Percentiles rank a stretch among this genome's conserved stretches.
Evolutionary conservation across 1,140 invertebrate genomes (phyloP).

Genomic region (Diploscapter pachys): DNA sequence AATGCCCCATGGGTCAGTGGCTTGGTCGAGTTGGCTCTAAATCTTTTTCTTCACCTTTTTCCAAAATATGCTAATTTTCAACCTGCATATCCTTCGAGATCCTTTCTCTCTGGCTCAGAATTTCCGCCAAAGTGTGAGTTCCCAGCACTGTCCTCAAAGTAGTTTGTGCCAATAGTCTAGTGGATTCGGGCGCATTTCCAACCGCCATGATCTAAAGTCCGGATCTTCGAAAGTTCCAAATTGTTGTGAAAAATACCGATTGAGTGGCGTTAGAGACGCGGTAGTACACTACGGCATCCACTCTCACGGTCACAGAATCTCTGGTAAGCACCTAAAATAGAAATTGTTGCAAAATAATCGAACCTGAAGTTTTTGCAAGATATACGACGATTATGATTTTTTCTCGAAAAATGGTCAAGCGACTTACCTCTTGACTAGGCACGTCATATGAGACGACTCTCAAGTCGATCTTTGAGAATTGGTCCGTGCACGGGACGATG

Average conservation of each 20-base stretch:
- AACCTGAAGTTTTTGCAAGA: too few species aligned
- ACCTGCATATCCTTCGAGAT: slow-evolving; percentile 82
- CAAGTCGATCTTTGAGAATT: slow-evolving; percentile 64
- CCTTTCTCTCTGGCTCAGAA: slow-evolving; percentile 80
- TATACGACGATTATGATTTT: too few species aligned
- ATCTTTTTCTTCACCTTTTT: slow-evolving; percentile 35
- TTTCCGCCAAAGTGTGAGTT: slow-evolving; percentile 81
- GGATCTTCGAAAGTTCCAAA: neutral
- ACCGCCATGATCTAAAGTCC: slow-evolving; percentile 61
- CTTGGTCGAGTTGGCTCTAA: slow-evolving; percentile 69
- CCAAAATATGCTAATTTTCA: neutral
- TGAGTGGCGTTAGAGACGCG: slow-evolving; percentile 81
- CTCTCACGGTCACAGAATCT: slow-evolving; percentile 66
- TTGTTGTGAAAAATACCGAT: slow-evolving; percentile 67
- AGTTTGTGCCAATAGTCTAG: slow-evolving; percentile 41
- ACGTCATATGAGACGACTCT: slow-evolving; percentile 67
- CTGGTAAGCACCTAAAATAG: slow-evolving; percentile 61
- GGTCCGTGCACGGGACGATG: slow-evolving; percentile 64
- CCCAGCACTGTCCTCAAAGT: slow-evolving; percentile 80
- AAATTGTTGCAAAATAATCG: too few species aligned
- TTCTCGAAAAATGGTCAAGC: too few species aligned
- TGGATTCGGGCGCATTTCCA: slow-evolving; percentile 77
- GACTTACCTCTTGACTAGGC: slow-evolving; percentile 64
- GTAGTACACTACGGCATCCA: slow-evolving; percentile 66
- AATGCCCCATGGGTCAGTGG: slow-evolving; percentile 88